Evolutionary conservation across 2,113 vertebrate species (phyloP).

Genomic region (Bettongia penicillata): DNA sequence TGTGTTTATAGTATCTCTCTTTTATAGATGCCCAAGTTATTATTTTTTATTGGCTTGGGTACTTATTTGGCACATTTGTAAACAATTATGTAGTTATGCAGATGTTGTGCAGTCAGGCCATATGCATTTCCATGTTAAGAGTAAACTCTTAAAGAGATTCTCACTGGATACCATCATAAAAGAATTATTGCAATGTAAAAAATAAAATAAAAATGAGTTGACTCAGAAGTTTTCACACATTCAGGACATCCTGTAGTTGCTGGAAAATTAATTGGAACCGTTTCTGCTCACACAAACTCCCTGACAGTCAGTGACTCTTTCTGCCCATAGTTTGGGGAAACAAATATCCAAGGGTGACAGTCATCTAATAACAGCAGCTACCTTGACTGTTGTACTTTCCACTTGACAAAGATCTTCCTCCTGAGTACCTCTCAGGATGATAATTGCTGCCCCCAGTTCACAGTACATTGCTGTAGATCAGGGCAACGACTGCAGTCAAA

Average conservation of each 20-base stretch:
- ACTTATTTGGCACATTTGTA: conserved; percentile 71
- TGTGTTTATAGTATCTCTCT: conserved; percentile 69
- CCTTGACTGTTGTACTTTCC: background rate
- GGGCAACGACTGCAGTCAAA: background rate
- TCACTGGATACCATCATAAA: conserved; percentile 51
- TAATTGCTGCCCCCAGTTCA: background rate
- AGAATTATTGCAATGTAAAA: conserved; percentile 36
- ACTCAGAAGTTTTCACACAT: conserved; percentile 14
- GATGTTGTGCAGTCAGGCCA: conserved; percentile 60
- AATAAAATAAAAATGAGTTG: background rate
- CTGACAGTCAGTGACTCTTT: background rate
- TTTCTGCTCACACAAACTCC: conserved; percentile 2
- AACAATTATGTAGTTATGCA: conserved; percentile 72
- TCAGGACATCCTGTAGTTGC: conserved; percentile 21
- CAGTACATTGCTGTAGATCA: background rate
- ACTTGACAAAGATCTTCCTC: background rate
- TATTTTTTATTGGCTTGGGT: conserved; percentile 74
- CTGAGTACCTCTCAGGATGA: background rate
- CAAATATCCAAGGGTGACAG: background rate
- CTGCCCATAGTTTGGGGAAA: background rate
- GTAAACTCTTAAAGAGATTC: conserved; percentile 54
- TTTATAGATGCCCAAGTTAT: conserved; percentile 74
- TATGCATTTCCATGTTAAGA: conserved; percentile 57
- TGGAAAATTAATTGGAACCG: conserved; percentile 23
- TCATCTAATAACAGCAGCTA: background rate